A percentile compares a stretch with the other conserved stretches of the same genome.
phyloP scores from a whole-genome alignment of 2,888 invertebrate genomes.

The Thysanoteuthis rhombus region DNA sequence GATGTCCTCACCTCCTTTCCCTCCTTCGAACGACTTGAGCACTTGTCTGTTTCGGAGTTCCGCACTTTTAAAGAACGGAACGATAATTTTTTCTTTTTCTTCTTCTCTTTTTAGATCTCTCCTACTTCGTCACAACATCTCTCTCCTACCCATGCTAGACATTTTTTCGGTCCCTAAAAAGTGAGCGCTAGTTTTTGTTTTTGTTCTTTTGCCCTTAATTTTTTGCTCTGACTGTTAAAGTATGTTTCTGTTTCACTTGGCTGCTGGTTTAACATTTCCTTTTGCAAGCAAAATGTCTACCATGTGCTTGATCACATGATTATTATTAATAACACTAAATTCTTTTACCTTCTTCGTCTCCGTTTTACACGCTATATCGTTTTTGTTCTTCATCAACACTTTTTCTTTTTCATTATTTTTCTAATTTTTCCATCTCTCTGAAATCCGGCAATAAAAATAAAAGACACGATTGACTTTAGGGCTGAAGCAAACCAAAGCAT shows the following conservation, averaged over 20 bases:
- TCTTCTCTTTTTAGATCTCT: not conserved
- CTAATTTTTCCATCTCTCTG: not conserved
- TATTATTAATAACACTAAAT: not conserved
- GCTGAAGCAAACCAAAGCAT: no score
- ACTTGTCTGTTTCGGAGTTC: not conserved
- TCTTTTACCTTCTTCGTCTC: not conserved
- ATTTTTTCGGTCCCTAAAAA: not conserved
- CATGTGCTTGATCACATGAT: not conserved
- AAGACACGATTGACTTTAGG: no score
- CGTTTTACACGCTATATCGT: not conserved
- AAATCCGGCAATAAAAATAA: no score
- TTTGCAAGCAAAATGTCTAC: not conserved
- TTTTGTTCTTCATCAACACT: slow-evolving; percentile 34
- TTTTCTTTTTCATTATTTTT: not conserved
- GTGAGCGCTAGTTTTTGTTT: not conserved
- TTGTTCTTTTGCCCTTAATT: not conserved
- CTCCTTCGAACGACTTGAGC: not conserved
- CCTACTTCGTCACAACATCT: not conserved
- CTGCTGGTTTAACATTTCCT: not conserved
- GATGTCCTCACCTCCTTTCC: not conserved
- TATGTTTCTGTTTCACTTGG: not conserved
- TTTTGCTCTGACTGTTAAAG: not conserved
- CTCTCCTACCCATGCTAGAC: no score
- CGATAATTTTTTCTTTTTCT: no score
- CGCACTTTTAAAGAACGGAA: no score